Evolutionary conservation across 1,140 invertebrate species (phyloP).

Genomic region (Helicoverpa zea): DNA sequence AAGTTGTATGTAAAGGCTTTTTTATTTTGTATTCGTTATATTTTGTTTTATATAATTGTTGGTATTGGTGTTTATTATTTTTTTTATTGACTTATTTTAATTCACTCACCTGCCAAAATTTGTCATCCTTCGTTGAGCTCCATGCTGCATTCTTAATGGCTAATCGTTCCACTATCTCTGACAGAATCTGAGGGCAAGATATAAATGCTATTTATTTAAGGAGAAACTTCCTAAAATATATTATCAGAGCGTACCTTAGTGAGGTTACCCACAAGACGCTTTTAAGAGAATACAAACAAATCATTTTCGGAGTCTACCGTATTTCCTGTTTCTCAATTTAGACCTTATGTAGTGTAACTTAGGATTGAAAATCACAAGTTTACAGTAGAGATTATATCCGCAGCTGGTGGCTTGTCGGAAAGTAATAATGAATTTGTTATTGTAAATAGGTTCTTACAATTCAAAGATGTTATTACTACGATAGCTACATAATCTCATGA

Average conservation of each 20-base stretch:
- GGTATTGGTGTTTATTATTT: no score
- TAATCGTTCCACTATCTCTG: constrained; percentile 56
- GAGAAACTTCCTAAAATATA: constrained; percentile 15
- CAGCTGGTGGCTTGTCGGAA: neutral
- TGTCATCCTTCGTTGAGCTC: constrained; percentile 57
- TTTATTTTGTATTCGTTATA: no score
- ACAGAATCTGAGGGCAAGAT: constrained; percentile 59
- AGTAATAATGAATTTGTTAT: constrained; percentile 2
- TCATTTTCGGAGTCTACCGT: neutral
- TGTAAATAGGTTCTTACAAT: neutral
- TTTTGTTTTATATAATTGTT: no score
- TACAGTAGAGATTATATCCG: neutral
- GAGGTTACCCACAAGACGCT: neutral
- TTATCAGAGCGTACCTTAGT: neutral
- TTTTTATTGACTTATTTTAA: no score
- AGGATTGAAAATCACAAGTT: neutral
- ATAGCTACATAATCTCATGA: constrained; percentile 9
- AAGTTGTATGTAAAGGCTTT: no score
- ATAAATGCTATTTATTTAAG: constrained; percentile 14
- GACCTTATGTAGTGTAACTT: neutral
- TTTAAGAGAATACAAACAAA: neutral
- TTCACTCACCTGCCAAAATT: constrained; percentile 62
- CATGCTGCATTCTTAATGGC: constrained; percentile 59
- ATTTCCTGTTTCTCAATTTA: neutral
- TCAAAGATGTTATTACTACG: constrained; percentile 32